Percentiles rank a stretch among this genome's conserved stretches.
phyloP scores from a whole-genome alignment of 2,797 vertebrate genomes.

The Phataginus tricuspis region DNA sequence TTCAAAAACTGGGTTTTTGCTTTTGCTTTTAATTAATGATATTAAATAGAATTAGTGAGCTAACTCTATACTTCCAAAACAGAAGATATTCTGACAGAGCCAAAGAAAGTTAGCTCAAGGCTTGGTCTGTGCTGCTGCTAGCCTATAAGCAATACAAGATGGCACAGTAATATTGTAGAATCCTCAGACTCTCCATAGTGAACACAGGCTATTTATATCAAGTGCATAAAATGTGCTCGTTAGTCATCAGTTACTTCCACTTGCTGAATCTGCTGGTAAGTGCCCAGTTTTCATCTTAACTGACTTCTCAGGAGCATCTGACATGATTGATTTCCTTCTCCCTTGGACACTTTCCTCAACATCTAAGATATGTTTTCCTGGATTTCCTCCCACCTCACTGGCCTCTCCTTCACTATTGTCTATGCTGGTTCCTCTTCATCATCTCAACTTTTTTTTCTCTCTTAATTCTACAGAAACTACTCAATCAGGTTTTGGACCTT shows the following conservation, averaged over 20 bases:
- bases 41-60: background rate
- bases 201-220: background rate
- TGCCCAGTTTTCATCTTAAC: background rate
- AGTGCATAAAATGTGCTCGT: background rate
- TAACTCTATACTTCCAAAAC: background rate
- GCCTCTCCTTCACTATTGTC: background rate
- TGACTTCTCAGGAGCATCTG: background rate
- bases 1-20: constrained; percentile 20
- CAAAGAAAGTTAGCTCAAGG: background rate
- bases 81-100: background rate
- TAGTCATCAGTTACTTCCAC: background rate
- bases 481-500: background rate
- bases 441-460: background rate
- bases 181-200: background rate
- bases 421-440: background rate
- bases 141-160: background rate
- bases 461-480: background rate
- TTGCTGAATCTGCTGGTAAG: background rate
- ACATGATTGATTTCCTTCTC: background rate
- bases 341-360: background rate
- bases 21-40: constrained; percentile 41
- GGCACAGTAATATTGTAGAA: background rate
- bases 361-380: constrained; percentile 10
- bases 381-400: background rate
- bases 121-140: background rate